phyloP scores from a whole-genome alignment of 2,797 vertebrate species.

The Alcedo atthis region DNA sequence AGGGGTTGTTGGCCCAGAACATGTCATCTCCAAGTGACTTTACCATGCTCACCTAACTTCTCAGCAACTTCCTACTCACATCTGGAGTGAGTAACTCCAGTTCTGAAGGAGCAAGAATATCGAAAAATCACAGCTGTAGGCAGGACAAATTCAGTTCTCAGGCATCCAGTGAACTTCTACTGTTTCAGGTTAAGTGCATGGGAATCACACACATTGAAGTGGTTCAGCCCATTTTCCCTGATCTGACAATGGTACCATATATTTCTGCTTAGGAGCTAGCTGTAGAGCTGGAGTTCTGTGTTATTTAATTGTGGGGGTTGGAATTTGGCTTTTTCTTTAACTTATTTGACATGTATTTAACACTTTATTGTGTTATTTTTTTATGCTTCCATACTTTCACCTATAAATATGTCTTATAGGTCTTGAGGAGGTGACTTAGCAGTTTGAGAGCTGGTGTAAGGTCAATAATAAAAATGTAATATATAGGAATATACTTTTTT shows the following conservation, averaged over 20 bases:
- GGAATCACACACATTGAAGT: neutral
- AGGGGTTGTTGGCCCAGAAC: slow-evolving; percentile 19
- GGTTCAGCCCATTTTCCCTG: neutral
- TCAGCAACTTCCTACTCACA: neutral
- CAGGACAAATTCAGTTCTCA: neutral
- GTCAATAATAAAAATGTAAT: neutral
- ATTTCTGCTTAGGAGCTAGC: neutral
- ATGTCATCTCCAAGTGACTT: neutral
- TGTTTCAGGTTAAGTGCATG: neutral
- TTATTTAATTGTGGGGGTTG: neutral
- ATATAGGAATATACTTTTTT: neutral
- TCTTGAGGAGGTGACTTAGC: neutral
- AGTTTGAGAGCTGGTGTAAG: neutral
- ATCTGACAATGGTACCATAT: neutral
- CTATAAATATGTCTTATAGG: neutral
- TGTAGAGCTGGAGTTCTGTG: neutral
- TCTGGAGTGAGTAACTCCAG: neutral
- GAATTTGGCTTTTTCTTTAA: neutral
- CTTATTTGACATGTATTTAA: neutral
- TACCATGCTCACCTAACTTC: neutral
- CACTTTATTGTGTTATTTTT: neutral
- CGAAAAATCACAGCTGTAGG: neutral
- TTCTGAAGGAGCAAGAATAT: neutral
- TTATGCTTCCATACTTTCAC: neutral
- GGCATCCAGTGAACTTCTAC: rapidly evolving